Percentiles rank a stretch among this genome's conserved stretches.
Evolutionary conservation across 2,797 vertebrate genomes (phyloP).

Genomic region (Odontamblyopus lacepedii): DNA sequence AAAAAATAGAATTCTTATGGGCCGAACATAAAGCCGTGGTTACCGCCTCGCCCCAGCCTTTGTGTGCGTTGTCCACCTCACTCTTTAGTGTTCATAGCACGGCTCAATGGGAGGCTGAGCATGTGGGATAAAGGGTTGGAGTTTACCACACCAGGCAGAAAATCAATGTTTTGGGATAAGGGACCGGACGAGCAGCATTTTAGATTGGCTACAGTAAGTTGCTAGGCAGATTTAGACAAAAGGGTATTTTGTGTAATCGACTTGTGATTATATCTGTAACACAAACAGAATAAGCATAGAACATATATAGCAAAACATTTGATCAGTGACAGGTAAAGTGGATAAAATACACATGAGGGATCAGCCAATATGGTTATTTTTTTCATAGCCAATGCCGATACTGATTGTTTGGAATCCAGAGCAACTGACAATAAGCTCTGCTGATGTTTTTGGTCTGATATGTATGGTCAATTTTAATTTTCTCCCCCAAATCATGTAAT

Average conservation of each 20-base stretch:
- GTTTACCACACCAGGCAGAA: slow-evolving; percentile 33
- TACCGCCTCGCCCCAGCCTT: slow-evolving; percentile 71
- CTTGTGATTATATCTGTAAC: background rate
- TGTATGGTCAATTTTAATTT: too few relatives aligned
- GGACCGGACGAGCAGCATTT: background rate
- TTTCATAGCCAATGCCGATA: too few relatives aligned
- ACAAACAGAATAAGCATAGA: background rate
- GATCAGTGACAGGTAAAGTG: too few relatives aligned
- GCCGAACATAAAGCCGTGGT: slow-evolving; percentile 83
- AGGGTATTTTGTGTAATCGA: too few relatives aligned
- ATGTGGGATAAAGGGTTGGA: slow-evolving; percentile 37
- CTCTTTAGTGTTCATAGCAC: slow-evolving; percentile 44
- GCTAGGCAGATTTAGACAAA: slow-evolving; percentile 8
- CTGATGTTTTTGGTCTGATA: too few relatives aligned
- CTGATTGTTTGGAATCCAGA: too few relatives aligned
- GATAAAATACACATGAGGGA: too few relatives aligned
- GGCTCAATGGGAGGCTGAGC: slow-evolving; percentile 38
- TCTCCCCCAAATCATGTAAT: too few relatives aligned
- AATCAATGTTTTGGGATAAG: slow-evolving; percentile 33
- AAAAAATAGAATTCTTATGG: slow-evolving; percentile 86
- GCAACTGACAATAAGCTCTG: too few relatives aligned
- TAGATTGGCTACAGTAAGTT: slow-evolving; percentile 18
- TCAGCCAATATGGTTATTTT: too few relatives aligned
- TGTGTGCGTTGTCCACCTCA: slow-evolving; percentile 46
- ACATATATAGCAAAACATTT: too few relatives aligned